Base-by-base conservation (phyloP, 2,888 invertebrate species). In the Furcula furcula region DNA sequence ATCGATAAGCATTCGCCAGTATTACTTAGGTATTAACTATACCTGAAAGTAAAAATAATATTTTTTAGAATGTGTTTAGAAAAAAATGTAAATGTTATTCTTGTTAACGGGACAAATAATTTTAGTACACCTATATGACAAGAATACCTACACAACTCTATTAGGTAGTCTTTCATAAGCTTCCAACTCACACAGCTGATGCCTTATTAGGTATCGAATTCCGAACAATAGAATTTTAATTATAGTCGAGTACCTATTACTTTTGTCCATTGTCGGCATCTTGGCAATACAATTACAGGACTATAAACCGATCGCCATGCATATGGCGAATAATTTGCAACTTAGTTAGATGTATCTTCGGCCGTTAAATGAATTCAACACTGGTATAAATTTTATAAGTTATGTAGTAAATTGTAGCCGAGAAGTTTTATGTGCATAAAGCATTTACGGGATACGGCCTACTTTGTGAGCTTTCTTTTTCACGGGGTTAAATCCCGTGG, bases 211-310 rank as follows among this genome's bases (percentile, higher is more conserved):
- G 63, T 35, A 64, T 69, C 68, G 67, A 76, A 78, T 77, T 78
- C 73, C 67, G 62, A 55, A 69, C 66, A 64, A 75, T 76, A 65
- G 75, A 70, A 65, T 66, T 64, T 75, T 69, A 73, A 73, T 75
- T n/a, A 69, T 51, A 61, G 52, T 37, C 55, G 41, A 53, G 49
- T 47, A 55, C 56, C 49, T 54, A 62, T 58, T 67, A 71, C 73
- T 69, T 66, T 72, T 75, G 66, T 62, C 68, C 50, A 63, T 55
- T 57, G 76, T 68, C 77, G 78, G 80, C 72, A 52, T 68, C 71
- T 74, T 75, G 74, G 70, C 66, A 60, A 61, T 75, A 80, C 79
- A 72, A 77, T 65, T 60, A 55, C 52, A 55, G 61, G 67, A 7
- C 72, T 57, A 69, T 80, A 78, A 76, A 72, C 51, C 49, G 49